A percentile compares a stretch with the other conserved stretches of the same genome.
These are phyloP conservation scores for Gambelia wislizenii DNA, from an alignment of 2,797 vertebrate species.

Conservation along the genomic window DNA sequence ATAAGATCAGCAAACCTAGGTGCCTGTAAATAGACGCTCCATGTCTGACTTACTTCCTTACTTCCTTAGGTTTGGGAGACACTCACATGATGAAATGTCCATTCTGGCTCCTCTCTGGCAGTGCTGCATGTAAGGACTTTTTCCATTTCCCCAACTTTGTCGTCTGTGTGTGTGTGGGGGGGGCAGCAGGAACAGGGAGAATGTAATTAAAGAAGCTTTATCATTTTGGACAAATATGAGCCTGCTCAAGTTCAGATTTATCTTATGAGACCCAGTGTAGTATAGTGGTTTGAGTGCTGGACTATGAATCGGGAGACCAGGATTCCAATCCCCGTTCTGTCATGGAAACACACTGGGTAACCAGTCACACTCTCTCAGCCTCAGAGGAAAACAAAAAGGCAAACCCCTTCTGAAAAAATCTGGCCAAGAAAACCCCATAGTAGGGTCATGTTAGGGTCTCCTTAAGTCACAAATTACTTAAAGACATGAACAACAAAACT, in stretches of 20 bases:
- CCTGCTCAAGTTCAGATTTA: background rate
- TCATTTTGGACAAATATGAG: background rate
- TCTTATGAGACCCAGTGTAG: no score
- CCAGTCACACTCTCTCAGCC: no score
- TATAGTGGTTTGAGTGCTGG: no score
- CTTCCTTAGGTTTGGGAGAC: constrained; percentile 65
- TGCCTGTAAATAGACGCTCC: background rate
- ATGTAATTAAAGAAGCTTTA: background rate
- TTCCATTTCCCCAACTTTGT: fast-evolving
- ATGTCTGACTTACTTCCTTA: constrained; percentile 17
- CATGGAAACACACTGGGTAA: no score
- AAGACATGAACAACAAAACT: background rate
- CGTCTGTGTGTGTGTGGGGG: background rate
- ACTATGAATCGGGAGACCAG: no score
- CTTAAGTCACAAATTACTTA: no score
- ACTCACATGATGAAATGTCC: constrained; percentile 69
- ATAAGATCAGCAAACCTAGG: no score
- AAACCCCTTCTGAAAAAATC: no score
- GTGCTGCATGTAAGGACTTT: constrained; percentile 71
- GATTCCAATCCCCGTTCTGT: no score
- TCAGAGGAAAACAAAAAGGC: no score
- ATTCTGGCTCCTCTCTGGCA: constrained; percentile 74
- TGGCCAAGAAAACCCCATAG: no score
- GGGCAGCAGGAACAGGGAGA: background rate
- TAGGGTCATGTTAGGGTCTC: no score